Evolutionary conservation across 2,113 vertebrate genomes (phyloP).

Genomic region (Silurus glanis): DNA sequence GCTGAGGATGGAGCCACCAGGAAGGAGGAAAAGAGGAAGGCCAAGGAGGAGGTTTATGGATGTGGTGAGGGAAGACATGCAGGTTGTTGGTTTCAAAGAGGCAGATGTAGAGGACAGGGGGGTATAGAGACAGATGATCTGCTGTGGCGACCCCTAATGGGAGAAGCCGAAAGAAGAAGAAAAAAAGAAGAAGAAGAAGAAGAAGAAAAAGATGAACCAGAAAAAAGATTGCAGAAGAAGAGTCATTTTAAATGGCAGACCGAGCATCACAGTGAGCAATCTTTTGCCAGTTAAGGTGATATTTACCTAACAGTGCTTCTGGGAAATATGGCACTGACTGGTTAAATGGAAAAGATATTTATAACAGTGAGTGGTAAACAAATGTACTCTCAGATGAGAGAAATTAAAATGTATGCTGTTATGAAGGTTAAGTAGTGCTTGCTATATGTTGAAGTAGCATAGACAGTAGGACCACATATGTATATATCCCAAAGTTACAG

Average conservation of each 20-base stretch:
- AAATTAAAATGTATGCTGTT: neutral
- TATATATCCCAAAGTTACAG: neutral
- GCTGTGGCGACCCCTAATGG: no score
- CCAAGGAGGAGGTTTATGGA: no score
- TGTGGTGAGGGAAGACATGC: no score
- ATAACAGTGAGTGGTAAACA: neutral
- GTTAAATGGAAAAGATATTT: neutral
- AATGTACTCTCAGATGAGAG: neutral
- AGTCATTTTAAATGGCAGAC: neutral
- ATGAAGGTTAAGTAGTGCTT: slow-evolving; percentile 1
- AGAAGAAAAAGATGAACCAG: neutral
- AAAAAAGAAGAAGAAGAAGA: no score
- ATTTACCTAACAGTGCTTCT: neutral
- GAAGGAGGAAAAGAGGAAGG: no score
- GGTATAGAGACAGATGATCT: no score
- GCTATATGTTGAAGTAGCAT: neutral
- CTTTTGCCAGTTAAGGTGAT: neutral
- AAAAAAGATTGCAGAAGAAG: neutral
- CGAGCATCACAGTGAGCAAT: neutral
- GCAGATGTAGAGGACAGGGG: no score
- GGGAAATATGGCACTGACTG: neutral
- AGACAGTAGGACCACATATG: slow-evolving; percentile 1
- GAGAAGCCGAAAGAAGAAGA: no score
- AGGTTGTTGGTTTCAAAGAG: no score
- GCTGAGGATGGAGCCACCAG: no score